These are phyloP conservation scores for Drosophila setosimentum DNA, from an alignment of 2,888 invertebrate genomes.

Conservation along the genomic window DNA sequence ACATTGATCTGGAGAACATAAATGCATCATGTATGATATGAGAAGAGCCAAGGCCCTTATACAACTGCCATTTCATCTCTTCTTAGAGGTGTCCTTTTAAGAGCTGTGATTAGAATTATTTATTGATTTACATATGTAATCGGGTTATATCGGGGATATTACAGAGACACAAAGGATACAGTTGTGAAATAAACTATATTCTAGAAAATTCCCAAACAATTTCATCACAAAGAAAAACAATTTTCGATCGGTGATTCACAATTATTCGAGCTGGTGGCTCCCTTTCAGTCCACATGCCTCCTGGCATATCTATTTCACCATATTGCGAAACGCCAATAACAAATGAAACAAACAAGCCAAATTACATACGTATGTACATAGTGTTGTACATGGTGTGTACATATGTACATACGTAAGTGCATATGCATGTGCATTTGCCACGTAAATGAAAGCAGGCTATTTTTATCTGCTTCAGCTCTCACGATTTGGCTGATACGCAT, in stretches of 20 bases:
- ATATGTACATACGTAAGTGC: neutral
- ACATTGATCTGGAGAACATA: slow-evolving; percentile 15
- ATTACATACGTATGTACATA: too few species aligned
- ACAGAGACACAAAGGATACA: neutral
- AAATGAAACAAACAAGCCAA: neutral
- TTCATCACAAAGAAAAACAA: slow-evolving; percentile 6
- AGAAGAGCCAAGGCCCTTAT: neutral
- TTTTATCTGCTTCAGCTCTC: slow-evolving; percentile 25
- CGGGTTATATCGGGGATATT: neutral
- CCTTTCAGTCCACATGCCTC: neutral
- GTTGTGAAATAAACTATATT: neutral
- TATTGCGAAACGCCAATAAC: neutral
- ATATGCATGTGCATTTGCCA: too few species aligned
- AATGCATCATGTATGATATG: slow-evolving; percentile 13
- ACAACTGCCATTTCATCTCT: neutral
- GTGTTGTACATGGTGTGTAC: neutral
- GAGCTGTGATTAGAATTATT: too few species aligned
- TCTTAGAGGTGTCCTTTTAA: neutral
- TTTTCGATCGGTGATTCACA: slow-evolving; percentile 13
- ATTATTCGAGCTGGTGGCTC: neutral
- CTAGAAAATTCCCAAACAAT: slow-evolving; percentile 6
- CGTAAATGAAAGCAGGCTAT: slow-evolving; percentile 1
- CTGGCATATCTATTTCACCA: neutral
- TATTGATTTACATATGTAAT: neutral
- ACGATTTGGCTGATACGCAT: slow-evolving; percentile 9